phyloP scores from a whole-genome alignment of 2,797 vertebrate species.

The Okamejei kenojei region DNA sequence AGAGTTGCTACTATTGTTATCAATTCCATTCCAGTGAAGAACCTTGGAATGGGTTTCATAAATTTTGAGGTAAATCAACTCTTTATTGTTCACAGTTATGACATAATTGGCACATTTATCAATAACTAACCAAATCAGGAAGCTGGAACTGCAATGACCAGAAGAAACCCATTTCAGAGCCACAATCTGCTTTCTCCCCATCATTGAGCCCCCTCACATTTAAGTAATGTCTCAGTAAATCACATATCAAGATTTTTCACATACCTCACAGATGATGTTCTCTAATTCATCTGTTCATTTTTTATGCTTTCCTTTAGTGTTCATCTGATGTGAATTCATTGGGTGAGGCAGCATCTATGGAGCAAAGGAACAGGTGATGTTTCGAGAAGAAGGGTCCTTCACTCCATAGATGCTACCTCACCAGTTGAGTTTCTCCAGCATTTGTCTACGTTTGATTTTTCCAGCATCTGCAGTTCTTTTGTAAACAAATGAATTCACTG shows the following conservation, averaged over 20 bases:
- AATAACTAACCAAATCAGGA: neutral
- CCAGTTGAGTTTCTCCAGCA: too few relatives aligned
- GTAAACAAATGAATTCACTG: neutral
- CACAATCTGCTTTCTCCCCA: neutral
- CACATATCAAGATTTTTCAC: neutral
- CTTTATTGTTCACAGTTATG: neutral
- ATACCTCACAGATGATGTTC: neutral
- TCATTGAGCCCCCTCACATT: neutral
- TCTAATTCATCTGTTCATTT: neutral
- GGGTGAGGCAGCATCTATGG: too few relatives aligned
- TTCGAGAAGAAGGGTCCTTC: too few relatives aligned
- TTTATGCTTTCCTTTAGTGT: too few relatives aligned
- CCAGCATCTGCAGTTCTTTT: too few relatives aligned
- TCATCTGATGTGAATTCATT: too few relatives aligned
- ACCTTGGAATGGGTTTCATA: neutral
- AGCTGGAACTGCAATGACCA: neutral
- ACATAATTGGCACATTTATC: neutral
- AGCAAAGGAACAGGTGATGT: too few relatives aligned
- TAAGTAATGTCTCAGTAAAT: neutral
- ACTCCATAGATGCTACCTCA: too few relatives aligned
- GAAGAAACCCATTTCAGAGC: neutral
- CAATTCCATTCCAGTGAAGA: neutral
- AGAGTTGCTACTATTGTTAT: too few relatives aligned
- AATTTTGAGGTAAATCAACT: neutral
- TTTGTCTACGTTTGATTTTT: too few relatives aligned